A percentile compares a stretch with the other conserved stretches of the same genome.
These are phyloP conservation scores for Neopipo cinnamomea DNA, from an alignment of 2,113 vertebrate species.

Conservation along the genomic window DNA sequence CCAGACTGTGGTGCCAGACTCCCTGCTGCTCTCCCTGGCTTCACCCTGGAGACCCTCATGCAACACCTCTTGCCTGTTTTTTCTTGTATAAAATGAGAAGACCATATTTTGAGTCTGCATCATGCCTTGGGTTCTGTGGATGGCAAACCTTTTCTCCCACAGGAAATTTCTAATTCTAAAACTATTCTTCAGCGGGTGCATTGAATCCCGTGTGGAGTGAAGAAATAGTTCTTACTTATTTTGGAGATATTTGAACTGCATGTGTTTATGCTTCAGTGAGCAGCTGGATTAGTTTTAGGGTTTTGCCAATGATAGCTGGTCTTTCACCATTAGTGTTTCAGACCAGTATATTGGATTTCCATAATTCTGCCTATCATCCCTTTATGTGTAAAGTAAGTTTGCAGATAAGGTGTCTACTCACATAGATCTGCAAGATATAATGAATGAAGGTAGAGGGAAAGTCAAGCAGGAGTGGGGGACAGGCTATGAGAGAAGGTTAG, in stretches of 20 bases:
- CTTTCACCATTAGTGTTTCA: neutral
- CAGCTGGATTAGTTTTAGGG: neutral
- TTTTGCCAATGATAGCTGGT: neutral
- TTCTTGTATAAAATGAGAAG: neutral
- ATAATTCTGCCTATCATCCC: neutral
- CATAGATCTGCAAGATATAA: neutral
- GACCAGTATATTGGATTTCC: neutral
- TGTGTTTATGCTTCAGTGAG: neutral
- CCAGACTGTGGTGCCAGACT: neutral
- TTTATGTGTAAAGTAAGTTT: neutral
- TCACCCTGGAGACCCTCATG: neutral
- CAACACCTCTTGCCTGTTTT: neutral
- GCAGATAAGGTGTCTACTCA: neutral
- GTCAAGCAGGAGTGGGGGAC: neutral
- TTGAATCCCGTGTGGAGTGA: neutral
- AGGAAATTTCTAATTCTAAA: neutral
- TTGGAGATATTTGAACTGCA: neutral
- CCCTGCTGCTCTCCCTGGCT: neutral
- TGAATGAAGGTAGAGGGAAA: neutral
- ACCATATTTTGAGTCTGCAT: neutral
- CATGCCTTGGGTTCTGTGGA: neutral
- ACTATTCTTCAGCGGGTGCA: too few species aligned
- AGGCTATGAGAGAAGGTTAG: neutral
- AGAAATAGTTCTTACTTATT: neutral
- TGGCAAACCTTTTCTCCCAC: neutral